phyloP scores from a whole-genome alignment of 1,140 invertebrate genomes.

The Diorhabda elongata region DNA sequence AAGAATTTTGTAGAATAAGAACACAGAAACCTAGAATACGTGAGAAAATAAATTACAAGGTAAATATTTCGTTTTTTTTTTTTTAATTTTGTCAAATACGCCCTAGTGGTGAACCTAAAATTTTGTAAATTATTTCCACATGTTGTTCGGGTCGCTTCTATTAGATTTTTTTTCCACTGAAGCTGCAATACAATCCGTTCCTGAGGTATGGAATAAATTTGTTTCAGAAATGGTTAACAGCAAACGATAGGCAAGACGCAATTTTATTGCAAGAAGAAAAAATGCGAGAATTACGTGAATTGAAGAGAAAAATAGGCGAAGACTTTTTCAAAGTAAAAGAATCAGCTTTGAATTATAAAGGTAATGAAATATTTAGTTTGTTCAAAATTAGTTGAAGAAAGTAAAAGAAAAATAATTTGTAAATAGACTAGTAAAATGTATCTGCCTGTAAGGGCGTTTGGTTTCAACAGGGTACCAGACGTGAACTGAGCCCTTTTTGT shows the following conservation, averaged over 20 bases:
- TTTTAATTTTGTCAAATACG: background rate
- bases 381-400: too few relatives aligned
- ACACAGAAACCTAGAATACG: background rate
- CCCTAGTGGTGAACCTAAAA: background rate
- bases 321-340: slow-evolving; percentile 1
- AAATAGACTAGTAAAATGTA: too few relatives aligned
- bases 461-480: too few relatives aligned
- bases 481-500: too few relatives aligned
- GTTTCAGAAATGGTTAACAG: background rate
- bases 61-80: background rate
- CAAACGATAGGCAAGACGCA: background rate
- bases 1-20: background rate
- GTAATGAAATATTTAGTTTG: background rate
- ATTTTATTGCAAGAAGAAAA: background rate
- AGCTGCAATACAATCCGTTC: too few relatives aligned
- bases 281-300: background rate
- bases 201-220: too few relatives aligned
- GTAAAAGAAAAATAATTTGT: too few relatives aligned
- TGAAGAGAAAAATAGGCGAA: background rate
- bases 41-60: background rate
- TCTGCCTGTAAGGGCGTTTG: too few relatives aligned
- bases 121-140: background rate
- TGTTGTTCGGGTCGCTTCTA: too few relatives aligned
- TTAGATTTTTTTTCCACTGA: too few relatives aligned
- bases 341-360: slow-evolving; percentile 15